These are phyloP conservation scores for Alloscopus bannaensis DNA, from an alignment of 2,888 invertebrate species.

Conservation along the genomic window DNA sequence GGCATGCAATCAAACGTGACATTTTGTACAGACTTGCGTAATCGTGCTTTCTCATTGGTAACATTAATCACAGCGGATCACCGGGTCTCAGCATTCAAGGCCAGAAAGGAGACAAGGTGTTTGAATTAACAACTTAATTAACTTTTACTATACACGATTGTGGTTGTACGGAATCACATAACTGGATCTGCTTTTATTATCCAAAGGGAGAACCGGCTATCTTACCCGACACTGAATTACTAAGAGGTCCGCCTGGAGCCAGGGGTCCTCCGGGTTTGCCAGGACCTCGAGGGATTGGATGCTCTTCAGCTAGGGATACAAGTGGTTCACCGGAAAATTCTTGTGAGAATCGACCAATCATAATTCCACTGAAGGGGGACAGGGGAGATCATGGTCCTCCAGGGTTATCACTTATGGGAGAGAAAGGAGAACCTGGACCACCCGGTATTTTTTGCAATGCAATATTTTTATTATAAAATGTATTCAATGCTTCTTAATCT, in stretches of 20 bases:
- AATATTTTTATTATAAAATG: background rate
- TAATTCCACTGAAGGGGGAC: constrained; percentile 29
- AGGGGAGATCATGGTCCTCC: constrained; percentile 45
- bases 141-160: too few relatives aligned
- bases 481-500: background rate
- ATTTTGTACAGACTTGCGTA: background rate
- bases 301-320: background rate
- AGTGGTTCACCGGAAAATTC: background rate
- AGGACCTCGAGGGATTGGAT: constrained; percentile 22
- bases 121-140: constrained; percentile 3
- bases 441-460: constrained; percentile 9
- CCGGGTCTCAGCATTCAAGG: constrained; percentile 56
- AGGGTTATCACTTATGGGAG: constrained; percentile 40
- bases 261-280: constrained; percentile 51
- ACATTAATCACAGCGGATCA: background rate
- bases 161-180: background rate
- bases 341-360: constrained; percentile 10
- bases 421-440: constrained; percentile 45
- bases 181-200: background rate
- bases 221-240: constrained; percentile 48
- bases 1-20: background rate
- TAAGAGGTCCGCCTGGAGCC: constrained; percentile 49
- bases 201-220: constrained; percentile 56
- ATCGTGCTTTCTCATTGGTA: background rate
- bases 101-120: constrained; percentile 57